A percentile compares a stretch with the other conserved stretches of the same genome.
These are phyloP conservation scores for Pentamera pediparva DNA, from an alignment of 53 echinoderm and acorn worm species.

Conservation along the genomic window DNA sequence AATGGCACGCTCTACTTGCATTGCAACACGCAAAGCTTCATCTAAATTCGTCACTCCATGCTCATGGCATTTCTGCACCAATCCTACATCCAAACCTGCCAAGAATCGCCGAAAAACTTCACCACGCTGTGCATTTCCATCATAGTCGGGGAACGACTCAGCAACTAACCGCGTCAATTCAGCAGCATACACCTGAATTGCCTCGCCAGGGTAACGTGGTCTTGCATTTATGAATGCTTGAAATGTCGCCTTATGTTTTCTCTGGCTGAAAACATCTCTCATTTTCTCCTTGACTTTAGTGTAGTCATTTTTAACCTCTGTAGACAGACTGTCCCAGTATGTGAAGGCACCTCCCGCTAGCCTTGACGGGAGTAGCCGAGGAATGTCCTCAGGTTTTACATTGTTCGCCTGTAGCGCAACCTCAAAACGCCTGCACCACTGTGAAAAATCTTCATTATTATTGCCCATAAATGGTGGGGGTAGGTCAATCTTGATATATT, in stretches of 20 bases:
- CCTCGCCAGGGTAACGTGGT: conserved; percentile 36
- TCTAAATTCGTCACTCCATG: conserved; percentile 22
- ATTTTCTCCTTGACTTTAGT: not conserved
- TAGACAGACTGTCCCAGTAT: conserved; percentile 21
- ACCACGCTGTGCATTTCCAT: conserved; percentile 6
- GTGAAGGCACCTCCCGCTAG: conserved; percentile 24
- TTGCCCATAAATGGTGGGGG: conserved; percentile 44
- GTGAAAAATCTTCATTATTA: conserved; percentile 44
- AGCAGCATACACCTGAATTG: conserved; percentile 43
- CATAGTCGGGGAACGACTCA: conserved; percentile 41
- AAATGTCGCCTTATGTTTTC: not conserved
- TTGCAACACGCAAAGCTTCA: conserved; percentile 21
- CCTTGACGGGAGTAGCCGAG: conserved; percentile 16
- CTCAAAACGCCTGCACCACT: conserved; percentile 40
- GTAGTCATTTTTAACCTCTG: not conserved
- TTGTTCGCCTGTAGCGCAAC: conserved; percentile 27
- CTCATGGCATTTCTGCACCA: conserved; percentile 54
- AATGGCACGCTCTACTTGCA: not conserved
- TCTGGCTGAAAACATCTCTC: conserved; percentile 17
- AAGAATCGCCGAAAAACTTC: conserved; percentile 51
- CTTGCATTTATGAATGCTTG: conserved; percentile 33
- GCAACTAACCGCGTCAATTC: conserved; percentile 22
- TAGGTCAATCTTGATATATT: not conserved
- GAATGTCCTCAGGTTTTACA: not conserved
- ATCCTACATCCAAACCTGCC: conserved; percentile 38